Conservation (phyloP, 1,140 invertebrate genomes). For the Lepidurus apus region DNA sequence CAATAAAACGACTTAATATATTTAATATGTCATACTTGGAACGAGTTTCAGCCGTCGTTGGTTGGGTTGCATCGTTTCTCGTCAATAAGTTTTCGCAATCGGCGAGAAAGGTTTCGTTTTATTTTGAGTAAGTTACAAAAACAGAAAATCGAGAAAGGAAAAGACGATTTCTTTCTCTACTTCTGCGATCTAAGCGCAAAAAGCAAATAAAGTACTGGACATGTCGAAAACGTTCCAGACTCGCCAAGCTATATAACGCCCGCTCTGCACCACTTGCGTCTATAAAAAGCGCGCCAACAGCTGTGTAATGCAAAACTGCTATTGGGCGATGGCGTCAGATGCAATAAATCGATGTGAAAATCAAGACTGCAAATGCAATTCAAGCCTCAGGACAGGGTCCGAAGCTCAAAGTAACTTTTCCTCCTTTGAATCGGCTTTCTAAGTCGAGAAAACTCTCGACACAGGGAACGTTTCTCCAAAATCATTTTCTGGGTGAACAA, state of each 20-base stretch:
- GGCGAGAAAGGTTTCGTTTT: not conserved
- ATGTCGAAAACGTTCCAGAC: not conserved
- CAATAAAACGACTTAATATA: not conserved
- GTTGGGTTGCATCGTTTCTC: not conserved
- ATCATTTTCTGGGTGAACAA: too few species aligned
- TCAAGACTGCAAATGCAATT: too few species aligned
- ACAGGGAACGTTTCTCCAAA: too few species aligned
- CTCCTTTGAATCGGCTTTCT: too few species aligned
- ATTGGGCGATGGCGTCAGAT: not conserved
- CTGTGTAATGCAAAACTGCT: not conserved
- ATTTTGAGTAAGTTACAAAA: too few species aligned
- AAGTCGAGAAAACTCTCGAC: too few species aligned
- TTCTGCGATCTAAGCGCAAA: too few species aligned
- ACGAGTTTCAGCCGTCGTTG: not conserved
- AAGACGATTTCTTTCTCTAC: too few species aligned
- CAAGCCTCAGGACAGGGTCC: too few species aligned
- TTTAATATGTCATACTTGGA: not conserved
- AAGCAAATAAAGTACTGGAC: not conserved
- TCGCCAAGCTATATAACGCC: not conserved
- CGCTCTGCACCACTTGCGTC: not conserved
- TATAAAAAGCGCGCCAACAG: slow-evolving; percentile 21
- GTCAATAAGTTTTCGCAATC: not conserved
- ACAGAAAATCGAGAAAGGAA: too few species aligned
- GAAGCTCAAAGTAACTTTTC: too few species aligned
- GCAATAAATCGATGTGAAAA: not conserved